phyloP scores from a whole-genome alignment of 2,888 invertebrate genomes.

The Trypoxylon attenuatum region DNA sequence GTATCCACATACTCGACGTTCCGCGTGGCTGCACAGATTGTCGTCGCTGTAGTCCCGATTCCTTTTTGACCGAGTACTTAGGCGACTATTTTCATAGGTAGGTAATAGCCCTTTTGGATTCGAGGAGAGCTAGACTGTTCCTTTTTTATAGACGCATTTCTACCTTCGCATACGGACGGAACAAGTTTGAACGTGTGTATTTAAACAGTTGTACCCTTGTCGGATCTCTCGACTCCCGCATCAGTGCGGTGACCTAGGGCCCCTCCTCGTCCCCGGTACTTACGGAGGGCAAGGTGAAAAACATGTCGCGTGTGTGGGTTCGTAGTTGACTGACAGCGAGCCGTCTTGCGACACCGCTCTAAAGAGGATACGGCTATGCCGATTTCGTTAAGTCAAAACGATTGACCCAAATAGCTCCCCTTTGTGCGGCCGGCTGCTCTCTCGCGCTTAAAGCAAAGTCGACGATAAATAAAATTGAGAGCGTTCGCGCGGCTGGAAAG shows the following conservation, averaged over 20 bases:
- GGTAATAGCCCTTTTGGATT: not conserved
- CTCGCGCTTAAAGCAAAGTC: constrained; percentile 1
- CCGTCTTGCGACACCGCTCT: not conserved
- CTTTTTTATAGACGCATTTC: not conserved
- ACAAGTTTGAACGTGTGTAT: not conserved
- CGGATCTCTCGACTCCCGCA: too few relatives aligned
- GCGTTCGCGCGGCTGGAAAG: not conserved
- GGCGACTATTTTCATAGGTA: not conserved
- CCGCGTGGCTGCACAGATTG: not conserved
- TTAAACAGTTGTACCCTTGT: too few relatives aligned
- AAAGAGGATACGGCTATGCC: not conserved
- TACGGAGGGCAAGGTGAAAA: not conserved
- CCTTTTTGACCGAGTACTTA: not conserved
- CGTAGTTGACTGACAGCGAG: not conserved
- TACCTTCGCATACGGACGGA: not conserved
- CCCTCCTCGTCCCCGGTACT: too few relatives aligned
- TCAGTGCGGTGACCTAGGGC: too few relatives aligned
- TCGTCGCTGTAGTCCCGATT: not conserved
- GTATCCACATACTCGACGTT: not conserved
- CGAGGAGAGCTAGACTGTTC: not conserved
- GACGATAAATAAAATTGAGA: not conserved
- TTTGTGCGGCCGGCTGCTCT: not conserved
- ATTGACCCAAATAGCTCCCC: constrained; percentile 39
- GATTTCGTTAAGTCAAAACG: constrained; percentile 4
- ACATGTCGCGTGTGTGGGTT: not conserved